Evolutionary conservation across 2,888 invertebrate species (phyloP).

Genomic region (Parnassius smintheus): DNA sequence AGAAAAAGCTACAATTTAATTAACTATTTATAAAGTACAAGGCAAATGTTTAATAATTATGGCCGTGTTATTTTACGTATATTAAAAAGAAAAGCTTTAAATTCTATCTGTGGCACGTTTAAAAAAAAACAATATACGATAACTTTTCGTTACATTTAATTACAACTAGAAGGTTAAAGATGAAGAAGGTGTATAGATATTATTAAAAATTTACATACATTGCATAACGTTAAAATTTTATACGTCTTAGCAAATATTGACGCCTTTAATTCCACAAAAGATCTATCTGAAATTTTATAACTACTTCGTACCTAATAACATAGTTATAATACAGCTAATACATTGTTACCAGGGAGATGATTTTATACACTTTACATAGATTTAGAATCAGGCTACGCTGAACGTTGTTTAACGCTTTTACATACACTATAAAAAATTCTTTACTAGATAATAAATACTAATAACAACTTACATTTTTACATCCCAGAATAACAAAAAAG

Average conservation of each 20-base stretch:
- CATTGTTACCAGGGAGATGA: constrained; percentile 31
- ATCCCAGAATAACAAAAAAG: too few species aligned
- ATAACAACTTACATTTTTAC: not conserved
- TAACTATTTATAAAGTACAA: constrained; percentile 12
- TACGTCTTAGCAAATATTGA: constrained; percentile 2
- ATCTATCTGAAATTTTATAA: constrained; percentile 9
- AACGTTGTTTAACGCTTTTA: constrained; percentile 21
- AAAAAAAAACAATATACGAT: not conserved
- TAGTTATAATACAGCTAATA: constrained; percentile 33
- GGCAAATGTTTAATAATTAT: constrained; percentile 13
- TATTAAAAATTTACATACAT: not conserved
- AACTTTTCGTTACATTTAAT: not conserved
- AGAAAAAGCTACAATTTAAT: constrained; percentile 8
- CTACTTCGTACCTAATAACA: not conserved
- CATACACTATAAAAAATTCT: constrained; percentile 15
- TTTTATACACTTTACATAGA: constrained; percentile 72
- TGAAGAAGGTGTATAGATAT: not conserved
- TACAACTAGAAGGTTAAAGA: constrained; percentile 4
- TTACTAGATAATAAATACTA: not conserved
- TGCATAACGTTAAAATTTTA: not conserved
- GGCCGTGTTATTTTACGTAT: not conserved
- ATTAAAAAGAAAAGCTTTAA: constrained; percentile 2
- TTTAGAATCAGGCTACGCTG: constrained; percentile 77
- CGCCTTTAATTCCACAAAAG: constrained; percentile 9
- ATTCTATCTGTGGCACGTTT: constrained; percentile 22